Conservation (phyloP, 1,140 invertebrate genomes). For the Drosophila serrata region DNA sequence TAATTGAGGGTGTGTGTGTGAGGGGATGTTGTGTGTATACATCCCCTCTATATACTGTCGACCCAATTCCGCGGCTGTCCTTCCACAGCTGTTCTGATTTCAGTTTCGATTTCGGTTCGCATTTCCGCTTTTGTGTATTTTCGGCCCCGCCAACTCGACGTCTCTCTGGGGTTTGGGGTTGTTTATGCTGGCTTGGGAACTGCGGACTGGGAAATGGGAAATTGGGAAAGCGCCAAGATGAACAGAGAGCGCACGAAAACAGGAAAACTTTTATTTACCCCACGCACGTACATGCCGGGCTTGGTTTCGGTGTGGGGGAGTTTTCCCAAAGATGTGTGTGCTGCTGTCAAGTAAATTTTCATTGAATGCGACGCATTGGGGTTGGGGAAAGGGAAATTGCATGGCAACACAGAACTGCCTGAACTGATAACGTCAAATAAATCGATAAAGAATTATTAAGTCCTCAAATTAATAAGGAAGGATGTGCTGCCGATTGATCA, state of each 20-base stretch:
- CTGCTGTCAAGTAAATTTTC: constrained; percentile 67
- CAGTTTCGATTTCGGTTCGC: constrained; percentile 64
- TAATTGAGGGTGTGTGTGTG: background rate
- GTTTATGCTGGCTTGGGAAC: constrained; percentile 63
- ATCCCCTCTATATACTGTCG: constrained; percentile 67
- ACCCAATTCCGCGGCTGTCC: constrained; percentile 77
- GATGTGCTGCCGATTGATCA: constrained; percentile 22
- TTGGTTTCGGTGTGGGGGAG: constrained; percentile 14
- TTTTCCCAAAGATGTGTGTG: constrained; percentile 26
- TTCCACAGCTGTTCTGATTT: constrained; percentile 81
- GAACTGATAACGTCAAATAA: constrained; percentile 44
- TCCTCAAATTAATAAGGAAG: constrained; percentile 45
- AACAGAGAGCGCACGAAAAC: constrained; percentile 31
- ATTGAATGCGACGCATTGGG: constrained; percentile 56
- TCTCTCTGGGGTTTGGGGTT: constrained; percentile 66
- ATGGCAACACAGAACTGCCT: constrained; percentile 39
- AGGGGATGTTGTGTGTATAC: constrained; percentile 13
- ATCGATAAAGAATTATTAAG: constrained; percentile 40
- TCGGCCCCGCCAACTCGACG: constrained; percentile 37
- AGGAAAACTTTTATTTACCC: constrained; percentile 74
- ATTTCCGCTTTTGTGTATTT: constrained; percentile 58
- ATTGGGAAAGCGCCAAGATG: constrained; percentile 51
- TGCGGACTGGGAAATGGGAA: constrained; percentile 10
- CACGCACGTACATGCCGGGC: constrained; percentile 60
- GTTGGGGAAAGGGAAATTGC: constrained; percentile 49